Evolutionary conservation across 2,113 vertebrate species (phyloP), one percentile per base, ranked within the genome.

Genomic region (Atherinomorus stipes): DNA sequence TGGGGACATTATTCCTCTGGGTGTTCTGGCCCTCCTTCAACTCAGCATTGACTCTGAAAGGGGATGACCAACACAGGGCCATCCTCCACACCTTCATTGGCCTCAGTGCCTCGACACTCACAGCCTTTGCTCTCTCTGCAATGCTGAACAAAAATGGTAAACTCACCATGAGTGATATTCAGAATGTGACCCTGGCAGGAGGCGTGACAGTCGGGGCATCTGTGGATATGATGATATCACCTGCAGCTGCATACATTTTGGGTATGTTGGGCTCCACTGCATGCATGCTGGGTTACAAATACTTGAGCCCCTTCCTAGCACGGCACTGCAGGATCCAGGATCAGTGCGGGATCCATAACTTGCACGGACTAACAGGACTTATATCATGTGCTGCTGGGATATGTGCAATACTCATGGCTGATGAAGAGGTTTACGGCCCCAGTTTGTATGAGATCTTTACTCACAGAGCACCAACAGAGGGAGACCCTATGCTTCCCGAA

Each of bases 21-120:
- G 94, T 96, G 31, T 96, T 96, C 81, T 96, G 95, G 95, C 95
- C 95, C 7, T 95, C 95, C 3, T 96, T 96, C 3, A 94, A 96
- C 85, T 94, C 94, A 0, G 90, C 93, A 1, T 66, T 95, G 37
- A 92, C 93, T 62, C 86, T 92, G 1, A 91, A 83, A 0, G 94
- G 94, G 0, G 91, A 95, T 1, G 92, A 93, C 67, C 96, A 96
- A 80, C 95, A 95, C 79, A 83, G 92, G 0, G 95, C 95, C 60
- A 90, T 96, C 62, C 90, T 96, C 18, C 95, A 96, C 91, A 96
- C 95, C 0, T 90, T 96, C 47, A 91, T 96, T 16, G 93, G 94
- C 21, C 92, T 96, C 47, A 94, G 94, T 1, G 90, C 95, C 23
- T 89, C 95, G 0, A 89, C 93, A 0, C 50, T 96, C 51, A 95